phyloP scores from a whole-genome alignment of 1,140 invertebrate species.

The Phymorhynchus buccinoides region DNA sequence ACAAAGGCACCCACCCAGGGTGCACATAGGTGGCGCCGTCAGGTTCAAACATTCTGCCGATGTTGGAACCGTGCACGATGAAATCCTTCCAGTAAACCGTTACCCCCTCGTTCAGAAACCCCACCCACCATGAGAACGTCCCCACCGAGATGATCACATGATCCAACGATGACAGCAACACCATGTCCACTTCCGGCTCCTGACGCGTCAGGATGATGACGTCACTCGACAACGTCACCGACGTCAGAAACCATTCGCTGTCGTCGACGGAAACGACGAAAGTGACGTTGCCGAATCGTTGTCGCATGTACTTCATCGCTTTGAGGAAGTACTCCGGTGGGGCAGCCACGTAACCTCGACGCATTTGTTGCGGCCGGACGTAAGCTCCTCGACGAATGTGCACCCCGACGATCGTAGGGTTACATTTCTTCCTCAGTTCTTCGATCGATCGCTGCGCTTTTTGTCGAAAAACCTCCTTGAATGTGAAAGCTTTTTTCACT shows the following conservation, averaged over 20 bases:
- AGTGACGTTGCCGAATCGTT: background rate
- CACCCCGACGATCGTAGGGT: slow-evolving; percentile 50
- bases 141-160: slow-evolving; percentile 61
- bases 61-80: background rate
- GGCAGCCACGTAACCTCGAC: background rate
- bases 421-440: slow-evolving; percentile 15
- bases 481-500: slow-evolving; percentile 51
- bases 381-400: slow-evolving; percentile 61
- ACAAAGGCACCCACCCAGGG: slow-evolving; percentile 9
- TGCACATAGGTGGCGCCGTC: background rate
- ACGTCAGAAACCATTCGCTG: background rate
- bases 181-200: slow-evolving; percentile 56
- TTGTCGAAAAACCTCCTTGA: slow-evolving; percentile 41
- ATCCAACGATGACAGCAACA: slow-evolving; percentile 52
- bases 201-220: slow-evolving; percentile 21
- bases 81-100: slow-evolving; percentile 38
- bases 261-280: slow-evolving; percentile 25
- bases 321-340: background rate
- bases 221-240: background rate
- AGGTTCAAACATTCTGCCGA: background rate
- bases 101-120: slow-evolving; percentile 54
- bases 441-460: slow-evolving; percentile 41
- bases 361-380: background rate
- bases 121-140: slow-evolving; percentile 61
- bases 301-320: slow-evolving; percentile 31